Conservation (phyloP, 2,888 invertebrate species). For the Scaptomyza tumidula region DNA sequence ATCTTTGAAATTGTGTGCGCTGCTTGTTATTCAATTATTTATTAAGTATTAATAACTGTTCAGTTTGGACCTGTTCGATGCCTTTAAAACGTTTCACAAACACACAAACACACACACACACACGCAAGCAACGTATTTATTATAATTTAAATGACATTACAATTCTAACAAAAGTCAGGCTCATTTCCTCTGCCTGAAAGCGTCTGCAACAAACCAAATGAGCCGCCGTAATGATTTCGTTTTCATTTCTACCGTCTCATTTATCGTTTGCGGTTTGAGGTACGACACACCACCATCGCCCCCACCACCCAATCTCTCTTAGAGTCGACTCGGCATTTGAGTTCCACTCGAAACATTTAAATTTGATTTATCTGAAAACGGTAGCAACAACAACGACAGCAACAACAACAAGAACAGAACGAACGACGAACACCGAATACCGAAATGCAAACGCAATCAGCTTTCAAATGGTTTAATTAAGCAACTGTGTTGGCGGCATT, state of each 20-base stretch:
- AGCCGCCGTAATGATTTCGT: constrained; percentile 13
- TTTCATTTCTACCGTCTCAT: constrained; percentile 20
- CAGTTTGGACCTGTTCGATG: neutral
- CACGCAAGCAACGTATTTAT: constrained; percentile 40
- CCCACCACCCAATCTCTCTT: neutral
- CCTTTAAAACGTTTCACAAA: constrained; percentile 23
- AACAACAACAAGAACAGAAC: no score
- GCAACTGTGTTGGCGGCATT: constrained; percentile 19
- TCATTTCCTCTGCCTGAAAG: constrained; percentile 8
- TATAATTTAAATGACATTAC: constrained; percentile 59
- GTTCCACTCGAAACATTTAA: constrained; percentile 66
- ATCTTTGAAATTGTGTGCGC: neutral
- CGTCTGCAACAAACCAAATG: constrained; percentile 8
- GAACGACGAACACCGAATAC: constrained; percentile 5
- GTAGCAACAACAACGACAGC: constrained; percentile 9
- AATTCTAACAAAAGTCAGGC: constrained; percentile 34
- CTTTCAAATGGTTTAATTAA: constrained; percentile 70
- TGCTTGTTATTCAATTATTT: no score
- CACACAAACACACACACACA: neutral
- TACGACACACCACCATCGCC: neutral
- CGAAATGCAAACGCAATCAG: constrained; percentile 63
- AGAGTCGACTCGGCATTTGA: constrained; percentile 42
- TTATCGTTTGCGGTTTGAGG: constrained; percentile 33
- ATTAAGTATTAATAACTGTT: neutral
- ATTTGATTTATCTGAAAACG: constrained; percentile 61